Evolutionary conservation across 2,797 vertebrate genomes (phyloP).

Genomic region (Pteronotus mesoamericanus): DNA sequence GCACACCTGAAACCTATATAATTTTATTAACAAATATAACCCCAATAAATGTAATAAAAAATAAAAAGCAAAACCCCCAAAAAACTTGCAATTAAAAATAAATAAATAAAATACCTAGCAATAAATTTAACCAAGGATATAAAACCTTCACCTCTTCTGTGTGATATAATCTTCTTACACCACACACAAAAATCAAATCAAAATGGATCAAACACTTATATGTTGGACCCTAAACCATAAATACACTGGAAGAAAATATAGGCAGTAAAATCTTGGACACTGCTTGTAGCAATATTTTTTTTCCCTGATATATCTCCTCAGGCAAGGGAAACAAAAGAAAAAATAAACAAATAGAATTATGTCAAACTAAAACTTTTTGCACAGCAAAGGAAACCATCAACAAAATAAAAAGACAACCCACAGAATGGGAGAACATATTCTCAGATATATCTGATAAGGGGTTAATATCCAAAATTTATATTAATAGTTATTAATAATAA

Average conservation of each 20-base stretch:
- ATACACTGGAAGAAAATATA: not conserved
- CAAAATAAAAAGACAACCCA: not conserved
- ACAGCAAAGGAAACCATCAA: not conserved
- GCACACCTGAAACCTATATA: not conserved
- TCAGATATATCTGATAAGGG: not conserved
- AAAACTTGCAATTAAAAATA: not conserved
- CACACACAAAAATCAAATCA: not conserved
- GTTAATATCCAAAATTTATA: not conserved
- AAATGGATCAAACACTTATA: not conserved
- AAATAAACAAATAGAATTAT: not conserved
- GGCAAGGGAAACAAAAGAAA: not conserved
- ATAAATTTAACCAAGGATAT: not conserved
- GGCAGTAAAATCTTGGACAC: not conserved
- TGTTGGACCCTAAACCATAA: not conserved
- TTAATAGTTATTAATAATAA: conserved; percentile 13
- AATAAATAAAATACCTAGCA: not conserved
- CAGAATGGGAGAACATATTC: not conserved
- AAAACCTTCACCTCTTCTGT: too few species aligned
- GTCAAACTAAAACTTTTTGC: not conserved
- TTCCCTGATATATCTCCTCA: not conserved
- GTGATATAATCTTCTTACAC: not conserved
- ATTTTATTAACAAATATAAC: not conserved
- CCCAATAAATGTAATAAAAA: not conserved
- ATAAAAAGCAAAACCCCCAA: too few species aligned
- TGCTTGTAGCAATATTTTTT: not conserved